Evolutionary conservation across 64 coral and sea anemone species (phyloP).

Genomic region (Porites lutea): DNA sequence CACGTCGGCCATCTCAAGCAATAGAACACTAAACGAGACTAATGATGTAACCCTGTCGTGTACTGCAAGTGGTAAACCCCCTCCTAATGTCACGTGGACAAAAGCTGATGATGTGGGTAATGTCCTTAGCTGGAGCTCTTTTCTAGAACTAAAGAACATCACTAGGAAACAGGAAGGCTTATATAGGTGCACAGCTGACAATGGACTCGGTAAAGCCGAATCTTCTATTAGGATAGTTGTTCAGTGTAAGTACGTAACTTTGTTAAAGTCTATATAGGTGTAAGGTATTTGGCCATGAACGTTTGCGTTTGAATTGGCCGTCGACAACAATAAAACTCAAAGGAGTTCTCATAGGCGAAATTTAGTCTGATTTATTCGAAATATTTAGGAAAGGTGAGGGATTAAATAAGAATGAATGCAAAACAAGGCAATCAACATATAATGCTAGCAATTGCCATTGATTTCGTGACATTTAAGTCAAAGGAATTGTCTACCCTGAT

Average conservation of each 20-base stretch:
- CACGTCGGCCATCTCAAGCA: background rate
- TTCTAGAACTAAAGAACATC: background rate
- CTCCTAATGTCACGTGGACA: constrained; percentile 7
- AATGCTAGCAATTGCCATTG: too few relatives aligned
- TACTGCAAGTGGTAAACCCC: background rate
- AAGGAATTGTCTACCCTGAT: background rate
- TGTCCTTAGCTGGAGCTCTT: background rate
- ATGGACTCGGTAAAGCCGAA: background rate
- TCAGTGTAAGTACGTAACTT: background rate
- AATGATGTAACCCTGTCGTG: background rate
- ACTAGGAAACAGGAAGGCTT: background rate
- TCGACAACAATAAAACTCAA: too few relatives aligned
- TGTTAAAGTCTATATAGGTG: too few relatives aligned
- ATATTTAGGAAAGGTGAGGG: too few relatives aligned
- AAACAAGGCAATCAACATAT: too few relatives aligned
- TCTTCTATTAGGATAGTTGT: background rate
- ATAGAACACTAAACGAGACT: background rate
- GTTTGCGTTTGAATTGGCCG: too few relatives aligned
- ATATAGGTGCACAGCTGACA: constrained; percentile 10
- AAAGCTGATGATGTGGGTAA: background rate
- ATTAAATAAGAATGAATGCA: too few relatives aligned
- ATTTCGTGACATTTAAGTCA: too few relatives aligned
- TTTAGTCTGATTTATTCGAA: too few relatives aligned
- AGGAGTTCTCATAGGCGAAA: too few relatives aligned
- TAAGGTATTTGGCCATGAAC: too few relatives aligned